Percentiles rank a stretch among this genome's conserved stretches.
Conservation (phyloP, 2,797 vertebrate genomes). For the Peromyscus melanophrys region DNA sequence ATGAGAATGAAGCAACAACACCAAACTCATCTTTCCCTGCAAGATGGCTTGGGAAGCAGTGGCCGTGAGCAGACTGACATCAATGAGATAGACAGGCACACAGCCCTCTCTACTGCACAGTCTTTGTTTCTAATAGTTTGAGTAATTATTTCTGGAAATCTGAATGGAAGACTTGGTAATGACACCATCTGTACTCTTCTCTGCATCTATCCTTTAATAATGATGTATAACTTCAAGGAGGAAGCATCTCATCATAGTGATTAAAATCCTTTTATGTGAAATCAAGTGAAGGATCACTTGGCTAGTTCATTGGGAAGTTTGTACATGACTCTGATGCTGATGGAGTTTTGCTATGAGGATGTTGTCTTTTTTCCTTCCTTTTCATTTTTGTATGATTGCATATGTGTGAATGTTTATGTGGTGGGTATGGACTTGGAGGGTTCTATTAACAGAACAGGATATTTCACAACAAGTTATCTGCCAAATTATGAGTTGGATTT, state of each 20-base stretch:
- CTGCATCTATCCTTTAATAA: neutral
- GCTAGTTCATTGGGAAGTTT: neutral
- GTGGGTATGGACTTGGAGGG: neutral
- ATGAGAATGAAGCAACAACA: neutral
- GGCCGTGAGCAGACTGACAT: neutral
- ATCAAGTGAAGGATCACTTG: neutral
- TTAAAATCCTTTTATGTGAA: conserved; percentile 11
- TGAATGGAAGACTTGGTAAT: neutral
- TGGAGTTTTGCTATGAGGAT: neutral
- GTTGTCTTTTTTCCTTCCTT: neutral
- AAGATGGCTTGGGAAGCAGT: neutral
- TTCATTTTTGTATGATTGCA: neutral
- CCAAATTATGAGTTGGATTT: neutral
- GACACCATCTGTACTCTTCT: neutral
- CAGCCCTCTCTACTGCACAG: neutral
- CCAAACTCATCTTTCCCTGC: neutral
- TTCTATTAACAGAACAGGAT: neutral
- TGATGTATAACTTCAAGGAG: neutral
- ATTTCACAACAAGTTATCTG: neutral
- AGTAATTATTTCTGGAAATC: neutral
- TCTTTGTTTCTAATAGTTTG: neutral
- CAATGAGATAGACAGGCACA: neutral
- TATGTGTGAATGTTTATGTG: neutral
- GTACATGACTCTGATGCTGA: neutral
- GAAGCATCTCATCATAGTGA: neutral